phyloP scores from a whole-genome alignment of 2,113 vertebrate species.

The Baryphthengus martii region DNA sequence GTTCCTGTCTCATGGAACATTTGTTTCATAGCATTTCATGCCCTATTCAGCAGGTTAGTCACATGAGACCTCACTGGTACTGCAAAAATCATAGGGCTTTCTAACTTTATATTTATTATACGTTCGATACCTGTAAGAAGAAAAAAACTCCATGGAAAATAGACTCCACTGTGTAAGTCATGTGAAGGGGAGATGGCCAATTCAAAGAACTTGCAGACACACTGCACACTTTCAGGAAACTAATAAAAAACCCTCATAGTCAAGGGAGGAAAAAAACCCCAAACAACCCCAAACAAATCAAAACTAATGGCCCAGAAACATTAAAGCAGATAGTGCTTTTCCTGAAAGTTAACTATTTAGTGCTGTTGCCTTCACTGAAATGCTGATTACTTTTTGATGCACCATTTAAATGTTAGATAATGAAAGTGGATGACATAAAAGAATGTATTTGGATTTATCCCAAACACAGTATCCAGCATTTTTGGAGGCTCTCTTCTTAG shows the following conservation, averaged over 20 bases:
- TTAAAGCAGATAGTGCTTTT: background rate
- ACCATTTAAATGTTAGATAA: background rate
- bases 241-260: background rate
- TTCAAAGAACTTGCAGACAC: background rate
- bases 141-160: background rate
- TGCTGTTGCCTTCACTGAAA: background rate
- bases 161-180: background rate
- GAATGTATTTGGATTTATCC: background rate
- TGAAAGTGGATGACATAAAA: background rate
- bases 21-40: constrained; percentile 8
- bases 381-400: background rate
- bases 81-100: background rate
- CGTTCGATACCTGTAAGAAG: background rate
- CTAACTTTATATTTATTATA: background rate
- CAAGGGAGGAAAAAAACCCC: background rate
- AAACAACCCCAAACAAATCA: background rate
- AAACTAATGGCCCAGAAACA: background rate
- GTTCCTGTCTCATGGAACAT: constrained; percentile 3
- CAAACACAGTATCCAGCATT: background rate
- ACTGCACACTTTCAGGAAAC: background rate
- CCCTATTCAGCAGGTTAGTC: background rate
- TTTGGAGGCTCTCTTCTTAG: background rate
- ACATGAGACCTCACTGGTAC: background rate
- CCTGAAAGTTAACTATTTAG: background rate
- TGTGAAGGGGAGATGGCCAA: background rate